Conservation (phyloP, 2,797 vertebrate species). For the Hafferia zeledoni region DNA sequence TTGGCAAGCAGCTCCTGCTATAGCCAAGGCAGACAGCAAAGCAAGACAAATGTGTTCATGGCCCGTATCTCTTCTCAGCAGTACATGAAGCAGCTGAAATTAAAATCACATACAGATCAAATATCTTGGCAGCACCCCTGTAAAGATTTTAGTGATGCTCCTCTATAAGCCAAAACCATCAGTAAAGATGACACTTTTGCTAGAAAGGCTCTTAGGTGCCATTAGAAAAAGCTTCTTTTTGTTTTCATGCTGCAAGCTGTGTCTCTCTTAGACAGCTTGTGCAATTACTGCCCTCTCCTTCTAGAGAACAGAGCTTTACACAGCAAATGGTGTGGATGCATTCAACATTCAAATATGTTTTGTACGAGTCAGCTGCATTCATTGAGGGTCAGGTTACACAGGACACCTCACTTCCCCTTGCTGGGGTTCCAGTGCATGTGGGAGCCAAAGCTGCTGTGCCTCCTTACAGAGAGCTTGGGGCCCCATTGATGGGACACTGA, state of each 20-base stretch:
- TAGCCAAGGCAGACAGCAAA: not conserved
- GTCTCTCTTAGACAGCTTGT: not conserved
- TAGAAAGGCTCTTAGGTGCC: not conserved
- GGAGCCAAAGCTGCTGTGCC: not conserved
- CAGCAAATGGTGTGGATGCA: not conserved
- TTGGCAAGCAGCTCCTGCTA: not conserved
- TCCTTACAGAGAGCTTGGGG: not conserved
- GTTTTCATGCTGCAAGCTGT: not conserved
- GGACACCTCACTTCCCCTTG: not conserved
- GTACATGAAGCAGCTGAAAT: not conserved
- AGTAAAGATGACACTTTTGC: not conserved
- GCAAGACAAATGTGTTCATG: not conserved
- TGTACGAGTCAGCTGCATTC: not conserved
- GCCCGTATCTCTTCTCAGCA: not conserved
- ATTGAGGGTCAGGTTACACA: not conserved
- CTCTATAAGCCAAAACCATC: not conserved
- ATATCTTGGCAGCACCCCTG: not conserved
- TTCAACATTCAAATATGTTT: not conserved
- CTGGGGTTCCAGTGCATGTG: not conserved
- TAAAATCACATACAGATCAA: not conserved
- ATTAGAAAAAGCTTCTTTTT: not conserved
- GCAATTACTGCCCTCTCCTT: not conserved
- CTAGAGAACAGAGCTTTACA: not conserved
- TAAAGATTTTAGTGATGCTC: not conserved
- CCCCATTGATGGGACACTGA: not conserved